Percentiles rank a stretch among this genome's conserved stretches.
Evolutionary conservation across 2,888 invertebrate species (phyloP).

Genomic region (Asteroscopus sphinx): DNA sequence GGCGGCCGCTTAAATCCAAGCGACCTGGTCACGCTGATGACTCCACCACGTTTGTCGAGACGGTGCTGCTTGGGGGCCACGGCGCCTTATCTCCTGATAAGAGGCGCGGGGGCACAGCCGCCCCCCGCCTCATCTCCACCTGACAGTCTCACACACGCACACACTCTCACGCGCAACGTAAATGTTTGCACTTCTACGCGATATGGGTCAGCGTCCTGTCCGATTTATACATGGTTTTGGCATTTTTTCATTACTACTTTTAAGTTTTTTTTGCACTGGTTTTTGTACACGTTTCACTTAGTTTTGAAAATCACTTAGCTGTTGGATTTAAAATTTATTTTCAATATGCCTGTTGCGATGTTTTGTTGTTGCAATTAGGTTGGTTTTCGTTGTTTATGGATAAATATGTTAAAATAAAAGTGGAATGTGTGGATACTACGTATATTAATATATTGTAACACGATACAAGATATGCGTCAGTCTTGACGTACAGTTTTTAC

Average conservation of each 20-base stretch:
- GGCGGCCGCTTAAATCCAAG: conserved; percentile 85
- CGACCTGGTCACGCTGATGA: conserved; percentile 87
- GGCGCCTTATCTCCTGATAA: conserved; percentile 88
- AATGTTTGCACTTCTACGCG: conserved; percentile 68
- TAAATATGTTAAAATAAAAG: too few relatives aligned
- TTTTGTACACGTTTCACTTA: conserved; percentile 58
- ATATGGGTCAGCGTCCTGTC: conserved; percentile 86
- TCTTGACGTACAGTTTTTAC: too few relatives aligned
- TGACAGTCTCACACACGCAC: conserved; percentile 79
- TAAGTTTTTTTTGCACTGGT: conserved; percentile 62
- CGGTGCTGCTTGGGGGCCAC: conserved; percentile 77
- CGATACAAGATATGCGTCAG: too few relatives aligned
- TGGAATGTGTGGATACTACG: too few relatives aligned
- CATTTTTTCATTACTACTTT: conserved; percentile 74
- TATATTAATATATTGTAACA: too few relatives aligned
- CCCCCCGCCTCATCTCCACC: conserved; percentile 88
- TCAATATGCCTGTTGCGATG: conserved; percentile 68
- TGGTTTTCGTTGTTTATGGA: conserved; percentile 1
- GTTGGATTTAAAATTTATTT: conserved; percentile 41
- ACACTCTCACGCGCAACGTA: conserved; percentile 70
- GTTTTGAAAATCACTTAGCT: conserved; percentile 51
- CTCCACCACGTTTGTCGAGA: conserved; percentile 79
- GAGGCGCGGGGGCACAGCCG: conserved; percentile 87
- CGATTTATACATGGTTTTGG: conserved; percentile 75
- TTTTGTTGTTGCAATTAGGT: conserved; percentile 44